phyloP scores from a whole-genome alignment of 2,888 invertebrate genomes.

The Plagodis pulveraria region DNA sequence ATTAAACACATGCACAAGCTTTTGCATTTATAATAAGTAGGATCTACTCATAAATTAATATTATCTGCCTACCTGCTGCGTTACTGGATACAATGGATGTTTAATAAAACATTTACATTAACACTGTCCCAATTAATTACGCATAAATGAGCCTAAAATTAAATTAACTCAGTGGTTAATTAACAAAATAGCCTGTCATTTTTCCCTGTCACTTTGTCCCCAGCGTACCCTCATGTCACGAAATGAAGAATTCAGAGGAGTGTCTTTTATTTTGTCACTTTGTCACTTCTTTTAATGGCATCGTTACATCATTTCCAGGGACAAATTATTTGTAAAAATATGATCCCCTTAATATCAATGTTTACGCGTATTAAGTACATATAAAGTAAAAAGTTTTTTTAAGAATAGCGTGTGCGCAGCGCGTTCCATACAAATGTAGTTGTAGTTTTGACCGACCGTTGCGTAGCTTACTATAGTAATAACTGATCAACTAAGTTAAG shows the following conservation, averaged over 20 bases:
- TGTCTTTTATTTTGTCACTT: slow-evolving; percentile 50
- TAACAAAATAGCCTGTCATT: slow-evolving; percentile 57
- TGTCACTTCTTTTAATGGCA: slow-evolving; percentile 53
- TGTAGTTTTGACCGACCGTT: too few species aligned
- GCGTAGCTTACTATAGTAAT: too few species aligned
- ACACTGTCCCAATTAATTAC: slow-evolving; percentile 13
- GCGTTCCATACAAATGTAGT: too few species aligned
- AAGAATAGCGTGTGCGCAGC: too few species aligned
- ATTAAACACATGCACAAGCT: too few species aligned
- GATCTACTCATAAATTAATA: too few species aligned
- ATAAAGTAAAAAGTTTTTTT: too few species aligned
- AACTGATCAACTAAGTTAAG: too few species aligned
- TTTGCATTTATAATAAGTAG: too few species aligned
- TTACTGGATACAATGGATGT: background rate
- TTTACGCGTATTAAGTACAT: too few species aligned
- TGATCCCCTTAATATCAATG: slow-evolving; percentile 1
- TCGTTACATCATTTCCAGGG: slow-evolving; percentile 49
- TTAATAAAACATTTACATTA: slow-evolving; percentile 3
- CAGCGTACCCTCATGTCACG: slow-evolving; percentile 48
- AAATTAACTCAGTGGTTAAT: slow-evolving; percentile 51
- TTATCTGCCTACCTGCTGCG: background rate
- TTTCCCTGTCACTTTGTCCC: slow-evolving; percentile 50
- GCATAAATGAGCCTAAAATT: slow-evolving; percentile 28
- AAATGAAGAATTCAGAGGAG: slow-evolving; percentile 50
- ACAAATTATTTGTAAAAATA: slow-evolving; percentile 26